Evolutionary conservation across 1,140 invertebrate species (phyloP).

Genomic region (Trachymyrmex septentrionalis): DNA sequence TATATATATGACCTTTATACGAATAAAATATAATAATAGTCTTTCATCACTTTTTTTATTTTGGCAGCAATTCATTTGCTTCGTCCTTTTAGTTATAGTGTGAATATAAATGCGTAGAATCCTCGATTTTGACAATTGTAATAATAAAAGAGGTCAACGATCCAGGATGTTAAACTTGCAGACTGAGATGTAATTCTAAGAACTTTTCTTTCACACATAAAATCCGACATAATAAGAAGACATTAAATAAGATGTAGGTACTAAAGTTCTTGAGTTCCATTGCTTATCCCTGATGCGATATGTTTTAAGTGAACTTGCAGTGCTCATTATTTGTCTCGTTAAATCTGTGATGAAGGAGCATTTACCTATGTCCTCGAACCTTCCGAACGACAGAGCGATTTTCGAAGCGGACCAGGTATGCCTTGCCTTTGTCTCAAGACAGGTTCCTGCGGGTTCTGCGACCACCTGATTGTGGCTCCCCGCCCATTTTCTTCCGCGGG

Average conservation of each 20-base stretch:
- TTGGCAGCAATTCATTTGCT: no score
- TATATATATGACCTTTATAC: no score
- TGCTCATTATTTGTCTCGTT: constrained; percentile 59
- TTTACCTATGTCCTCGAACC: constrained; percentile 77
- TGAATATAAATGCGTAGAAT: no score
- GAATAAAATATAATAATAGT: no score
- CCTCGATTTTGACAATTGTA: background rate
- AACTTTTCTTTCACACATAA: background rate
- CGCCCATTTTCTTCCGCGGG: constrained; percentile 47
- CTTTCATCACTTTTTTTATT: no score
- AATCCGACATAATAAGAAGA: background rate
- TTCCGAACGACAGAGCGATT: constrained; percentile 67
- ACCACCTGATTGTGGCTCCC: constrained; percentile 15
- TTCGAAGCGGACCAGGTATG: constrained; percentile 54
- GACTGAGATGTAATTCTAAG: background rate
- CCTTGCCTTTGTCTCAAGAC: constrained; percentile 76
- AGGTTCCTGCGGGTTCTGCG: background rate
- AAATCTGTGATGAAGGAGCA: constrained; percentile 61
- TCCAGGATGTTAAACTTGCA: background rate
- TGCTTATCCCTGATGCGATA: constrained; percentile 21
- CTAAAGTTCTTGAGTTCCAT: constrained; percentile 4
- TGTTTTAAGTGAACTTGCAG: background rate
- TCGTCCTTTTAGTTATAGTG: no score
- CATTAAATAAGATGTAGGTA: background rate
- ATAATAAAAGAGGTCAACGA: background rate